phyloP scores from a whole-genome alignment of 2,797 vertebrate species.

The Mormyrus proboscirostris region DNA sequence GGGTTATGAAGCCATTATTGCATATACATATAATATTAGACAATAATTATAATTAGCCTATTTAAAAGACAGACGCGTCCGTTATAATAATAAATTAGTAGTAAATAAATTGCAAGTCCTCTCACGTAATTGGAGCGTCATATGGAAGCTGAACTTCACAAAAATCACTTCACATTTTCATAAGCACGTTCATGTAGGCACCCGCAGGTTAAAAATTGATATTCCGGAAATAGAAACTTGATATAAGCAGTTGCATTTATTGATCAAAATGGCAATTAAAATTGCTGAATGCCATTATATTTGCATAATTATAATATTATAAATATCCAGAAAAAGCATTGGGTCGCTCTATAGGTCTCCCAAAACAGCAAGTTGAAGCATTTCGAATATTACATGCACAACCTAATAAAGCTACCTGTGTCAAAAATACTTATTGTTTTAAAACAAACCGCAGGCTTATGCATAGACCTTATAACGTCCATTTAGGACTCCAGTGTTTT shows the following conservation, averaged over 20 bases:
- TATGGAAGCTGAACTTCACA: neutral
- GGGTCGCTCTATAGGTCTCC: neutral
- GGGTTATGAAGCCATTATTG: neutral
- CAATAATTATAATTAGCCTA: neutral
- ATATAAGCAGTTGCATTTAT: neutral
- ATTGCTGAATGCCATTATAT: neutral
- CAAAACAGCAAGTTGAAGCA: neutral
- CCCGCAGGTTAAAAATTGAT: constrained; percentile 44
- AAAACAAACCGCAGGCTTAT: neutral
- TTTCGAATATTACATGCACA: neutral
- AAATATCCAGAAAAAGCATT: neutral
- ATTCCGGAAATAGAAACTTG: neutral
- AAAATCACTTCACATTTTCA: neutral
- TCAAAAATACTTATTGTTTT: neutral
- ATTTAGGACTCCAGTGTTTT: neutral
- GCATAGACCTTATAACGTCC: neutral
- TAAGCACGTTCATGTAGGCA: constrained; percentile 39
- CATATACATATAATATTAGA: neutral
- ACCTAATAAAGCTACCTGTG: neutral
- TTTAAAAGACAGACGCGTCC: neutral
- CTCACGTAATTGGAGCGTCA: neutral
- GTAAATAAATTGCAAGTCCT: neutral
- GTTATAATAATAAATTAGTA: neutral
- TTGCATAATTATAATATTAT: neutral
- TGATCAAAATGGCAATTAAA: neutral